Evolutionary conservation across 2,888 invertebrate species (phyloP).

Genomic region (Formica aserva): DNA sequence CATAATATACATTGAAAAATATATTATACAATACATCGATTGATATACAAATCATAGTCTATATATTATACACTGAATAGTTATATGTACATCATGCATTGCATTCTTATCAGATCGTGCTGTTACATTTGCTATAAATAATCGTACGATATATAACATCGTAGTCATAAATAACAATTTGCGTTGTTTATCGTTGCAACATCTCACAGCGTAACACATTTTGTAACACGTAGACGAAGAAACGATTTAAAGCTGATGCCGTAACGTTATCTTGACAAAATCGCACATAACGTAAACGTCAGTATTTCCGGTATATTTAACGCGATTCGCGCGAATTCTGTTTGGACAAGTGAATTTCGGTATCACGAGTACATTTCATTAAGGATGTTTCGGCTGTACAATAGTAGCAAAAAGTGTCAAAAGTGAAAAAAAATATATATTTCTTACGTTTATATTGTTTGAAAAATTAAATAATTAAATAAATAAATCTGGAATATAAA

Average conservation of each 20-base stretch:
- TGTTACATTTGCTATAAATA: slow-evolving; percentile 43
- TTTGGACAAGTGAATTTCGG: slow-evolving; percentile 27
- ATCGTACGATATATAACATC: slow-evolving; percentile 42
- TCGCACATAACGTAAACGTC: background rate
- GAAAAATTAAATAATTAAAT: too few relatives aligned
- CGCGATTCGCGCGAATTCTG: background rate
- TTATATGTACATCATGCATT: background rate
- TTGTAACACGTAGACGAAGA: slow-evolving; percentile 32
- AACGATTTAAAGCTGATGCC: slow-evolving; percentile 41
- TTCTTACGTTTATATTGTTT: too few relatives aligned
- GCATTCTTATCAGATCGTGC: slow-evolving; percentile 38
- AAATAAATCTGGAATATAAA: too few relatives aligned
- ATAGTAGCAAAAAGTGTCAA: too few relatives aligned
- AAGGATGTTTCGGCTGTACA: too few relatives aligned
- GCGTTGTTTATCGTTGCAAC: slow-evolving; percentile 40
- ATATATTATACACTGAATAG: background rate
- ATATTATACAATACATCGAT: background rate
- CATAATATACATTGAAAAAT: background rate
- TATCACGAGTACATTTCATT: slow-evolving; percentile 22
- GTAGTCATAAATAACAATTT: slow-evolving; percentile 41
- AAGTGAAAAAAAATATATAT: too few relatives aligned
- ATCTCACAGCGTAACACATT: slow-evolving; percentile 35
- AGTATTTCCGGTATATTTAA: background rate
- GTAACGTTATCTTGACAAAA: slow-evolving; percentile 19
- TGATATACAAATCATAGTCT: slow-evolving; percentile 23